These are phyloP conservation scores for Pseudopleuronectes americanus DNA, from an alignment of 2,797 vertebrate genomes.

Conservation along the genomic window DNA sequence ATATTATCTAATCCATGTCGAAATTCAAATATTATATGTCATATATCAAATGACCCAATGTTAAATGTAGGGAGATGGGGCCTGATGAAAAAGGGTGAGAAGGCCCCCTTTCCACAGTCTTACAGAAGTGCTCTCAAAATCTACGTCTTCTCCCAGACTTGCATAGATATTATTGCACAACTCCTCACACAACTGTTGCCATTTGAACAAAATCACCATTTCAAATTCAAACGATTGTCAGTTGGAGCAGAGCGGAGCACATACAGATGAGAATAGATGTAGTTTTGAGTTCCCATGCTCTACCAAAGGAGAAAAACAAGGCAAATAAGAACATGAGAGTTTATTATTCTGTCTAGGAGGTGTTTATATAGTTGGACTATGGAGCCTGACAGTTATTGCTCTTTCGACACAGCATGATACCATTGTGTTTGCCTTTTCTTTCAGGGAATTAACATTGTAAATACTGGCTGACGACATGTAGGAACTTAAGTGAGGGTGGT, in stretches of 20 bases:
- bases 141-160: too few relatives aligned
- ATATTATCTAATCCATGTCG: too few relatives aligned
- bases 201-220: neutral
- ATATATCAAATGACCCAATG: too few relatives aligned
- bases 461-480: neutral
- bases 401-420: neutral
- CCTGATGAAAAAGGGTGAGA: too few relatives aligned
- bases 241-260: neutral
- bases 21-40: too few relatives aligned
- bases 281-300: constrained; percentile 33
- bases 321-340: neutral
- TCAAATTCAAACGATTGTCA: neutral
- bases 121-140: too few relatives aligned
- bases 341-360: constrained; percentile 33
- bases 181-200: neutral
- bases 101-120: too few relatives aligned
- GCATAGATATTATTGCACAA: too few relatives aligned
- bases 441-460: neutral
- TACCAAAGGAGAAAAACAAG: neutral
- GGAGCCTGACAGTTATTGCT: constrained; percentile 8
- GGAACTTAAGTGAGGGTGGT: neutral
- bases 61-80: too few relatives aligned
- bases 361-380: neutral
- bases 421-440: constrained; percentile 5
- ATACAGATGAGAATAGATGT: constrained; percentile 25